Percentiles rank a stretch among this genome's conserved stretches.
phyloP scores from a whole-genome alignment of 2,888 invertebrate genomes.

The Ceramica pisi region DNA sequence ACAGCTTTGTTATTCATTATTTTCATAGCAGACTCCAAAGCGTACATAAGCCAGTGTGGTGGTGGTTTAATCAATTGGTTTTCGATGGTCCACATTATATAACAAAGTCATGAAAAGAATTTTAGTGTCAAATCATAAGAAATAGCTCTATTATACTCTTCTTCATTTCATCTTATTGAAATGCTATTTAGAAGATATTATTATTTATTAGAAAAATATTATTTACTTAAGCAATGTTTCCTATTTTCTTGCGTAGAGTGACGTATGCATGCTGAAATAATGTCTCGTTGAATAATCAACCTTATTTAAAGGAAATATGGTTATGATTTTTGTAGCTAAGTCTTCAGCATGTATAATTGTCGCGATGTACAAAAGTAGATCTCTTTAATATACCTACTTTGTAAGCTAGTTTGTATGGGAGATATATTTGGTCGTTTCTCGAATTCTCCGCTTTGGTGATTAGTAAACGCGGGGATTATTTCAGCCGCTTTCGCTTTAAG shows the following conservation, averaged over 20 bases:
- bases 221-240: slow-evolving; percentile 34
- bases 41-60: slow-evolving; percentile 30
- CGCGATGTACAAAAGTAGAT: slow-evolving; percentile 58
- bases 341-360: slow-evolving; percentile 45
- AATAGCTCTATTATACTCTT: slow-evolving; percentile 46
- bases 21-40: slow-evolving; percentile 21
- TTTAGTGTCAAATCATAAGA: slow-evolving; percentile 56
- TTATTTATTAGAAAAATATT: slow-evolving; percentile 37
- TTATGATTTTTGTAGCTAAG: slow-evolving; percentile 12
- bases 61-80: slow-evolving; percentile 37
- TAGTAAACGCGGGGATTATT: slow-evolving; percentile 46
- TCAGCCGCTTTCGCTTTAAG: slow-evolving; percentile 56
- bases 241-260: slow-evolving; percentile 41
- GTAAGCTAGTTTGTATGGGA: slow-evolving; percentile 59
- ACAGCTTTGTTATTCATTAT: background rate
- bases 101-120: slow-evolving; percentile 17
- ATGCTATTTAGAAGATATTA: slow-evolving; percentile 62
- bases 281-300: slow-evolving; percentile 19
- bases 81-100: background rate
- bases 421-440: slow-evolving; percentile 55
- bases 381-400: slow-evolving; percentile 53
- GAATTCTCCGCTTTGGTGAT: slow-evolving; percentile 60
- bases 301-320: slow-evolving; percentile 19
- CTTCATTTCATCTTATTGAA: slow-evolving; percentile 66
- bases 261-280: slow-evolving; percentile 26